Conservation (phyloP, 2,797 vertebrate species). For the Sebastes elongatus region DNA sequence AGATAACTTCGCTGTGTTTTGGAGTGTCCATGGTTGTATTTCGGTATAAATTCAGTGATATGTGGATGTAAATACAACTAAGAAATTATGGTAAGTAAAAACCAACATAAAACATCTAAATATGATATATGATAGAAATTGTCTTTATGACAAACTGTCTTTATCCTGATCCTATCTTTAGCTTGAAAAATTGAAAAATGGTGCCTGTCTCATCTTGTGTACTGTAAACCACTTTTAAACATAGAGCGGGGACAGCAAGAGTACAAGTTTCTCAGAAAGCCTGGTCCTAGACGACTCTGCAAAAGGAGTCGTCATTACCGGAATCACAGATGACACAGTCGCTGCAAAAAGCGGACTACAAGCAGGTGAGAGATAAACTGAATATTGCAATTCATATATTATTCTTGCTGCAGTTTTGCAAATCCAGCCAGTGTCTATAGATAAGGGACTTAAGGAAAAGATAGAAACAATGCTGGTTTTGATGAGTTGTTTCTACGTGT, state of each 20-base stretch:
- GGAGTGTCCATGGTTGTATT: conserved; percentile 14
- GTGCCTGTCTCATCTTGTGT: neutral
- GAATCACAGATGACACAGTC: conserved; percentile 50
- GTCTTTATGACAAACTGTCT: neutral
- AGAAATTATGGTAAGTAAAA: conserved; percentile 74
- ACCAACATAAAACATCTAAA: neutral
- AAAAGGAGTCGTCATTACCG: conserved; percentile 49
- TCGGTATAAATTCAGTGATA: conserved; percentile 51
- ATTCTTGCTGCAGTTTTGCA: neutral
- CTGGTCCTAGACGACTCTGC: conserved; percentile 61
- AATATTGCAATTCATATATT: neutral
- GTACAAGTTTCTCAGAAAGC: conserved; percentile 51
- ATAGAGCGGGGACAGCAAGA: conserved; percentile 58
- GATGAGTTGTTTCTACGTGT: neutral
- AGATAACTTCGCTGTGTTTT: conserved; percentile 18
- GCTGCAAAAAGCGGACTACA: conserved; percentile 54
- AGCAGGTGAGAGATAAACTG: conserved; percentile 52
- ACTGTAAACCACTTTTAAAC: neutral
- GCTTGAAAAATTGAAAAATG: neutral
- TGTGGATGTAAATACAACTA: conserved; percentile 62
- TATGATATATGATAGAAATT: neutral
- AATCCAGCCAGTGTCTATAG: neutral
- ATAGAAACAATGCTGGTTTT: neutral
- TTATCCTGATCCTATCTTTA: neutral
- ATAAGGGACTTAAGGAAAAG: neutral